These are phyloP conservation scores for Seriola aureovittata DNA, from an alignment of 2,113 vertebrate genomes.

Conservation along the genomic window DNA sequence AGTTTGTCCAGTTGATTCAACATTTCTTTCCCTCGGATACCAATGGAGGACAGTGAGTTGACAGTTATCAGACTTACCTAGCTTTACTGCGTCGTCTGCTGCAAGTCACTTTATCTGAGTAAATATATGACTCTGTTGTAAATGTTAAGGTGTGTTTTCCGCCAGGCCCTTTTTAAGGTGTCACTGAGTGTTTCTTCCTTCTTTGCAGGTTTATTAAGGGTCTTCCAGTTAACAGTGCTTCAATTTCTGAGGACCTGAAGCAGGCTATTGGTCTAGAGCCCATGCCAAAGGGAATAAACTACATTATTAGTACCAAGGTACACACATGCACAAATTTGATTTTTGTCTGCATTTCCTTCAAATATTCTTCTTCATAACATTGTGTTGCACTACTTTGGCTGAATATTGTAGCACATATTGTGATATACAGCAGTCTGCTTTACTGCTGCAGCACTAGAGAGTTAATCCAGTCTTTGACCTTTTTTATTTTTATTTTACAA, in stretches of 20 bases:
- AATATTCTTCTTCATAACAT: slow-evolving; percentile 7
- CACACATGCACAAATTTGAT: neutral
- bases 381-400: slow-evolving; percentile 19
- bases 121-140: neutral
- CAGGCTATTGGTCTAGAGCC: slow-evolving; percentile 81
- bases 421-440: neutral
- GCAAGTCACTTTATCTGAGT: neutral
- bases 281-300: slow-evolving; percentile 82
- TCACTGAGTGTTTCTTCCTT: slow-evolving; percentile 6
- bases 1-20: slow-evolving; percentile 89
- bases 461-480: neutral
- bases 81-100: neutral
- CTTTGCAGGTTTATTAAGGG: slow-evolving; percentile 90
- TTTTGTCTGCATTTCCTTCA: slow-evolving; percentile 35
- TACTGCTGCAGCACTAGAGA: neutral
- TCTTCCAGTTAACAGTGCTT: slow-evolving; percentile 74
- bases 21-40: slow-evolving; percentile 88
- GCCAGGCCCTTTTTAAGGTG: neutral
- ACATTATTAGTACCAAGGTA: slow-evolving; percentile 92
- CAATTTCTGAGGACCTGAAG: slow-evolving; percentile 83
- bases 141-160: slow-evolving; percentile 10
- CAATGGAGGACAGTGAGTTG: slow-evolving; percentile 89
- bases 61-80: neutral
- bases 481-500: neutral
- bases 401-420: neutral